phyloP scores from a whole-genome alignment of 2,888 invertebrate species.

The Diarsia dahlii region DNA sequence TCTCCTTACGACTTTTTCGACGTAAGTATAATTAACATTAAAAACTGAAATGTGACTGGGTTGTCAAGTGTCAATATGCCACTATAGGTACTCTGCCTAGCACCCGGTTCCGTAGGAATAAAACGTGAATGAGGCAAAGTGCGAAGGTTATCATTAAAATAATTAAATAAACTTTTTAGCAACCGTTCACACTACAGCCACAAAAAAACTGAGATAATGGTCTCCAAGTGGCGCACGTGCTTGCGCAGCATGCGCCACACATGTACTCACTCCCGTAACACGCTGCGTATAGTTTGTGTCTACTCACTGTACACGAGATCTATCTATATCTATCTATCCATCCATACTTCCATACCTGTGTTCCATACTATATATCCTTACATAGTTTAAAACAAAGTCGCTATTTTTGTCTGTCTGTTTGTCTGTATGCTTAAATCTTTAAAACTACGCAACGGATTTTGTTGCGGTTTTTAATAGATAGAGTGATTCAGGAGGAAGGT shows the following conservation, averaged over 20 bases:
- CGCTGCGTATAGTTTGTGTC: background rate
- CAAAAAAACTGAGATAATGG: slow-evolving; percentile 27
- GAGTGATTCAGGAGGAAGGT: no score
- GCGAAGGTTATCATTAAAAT: slow-evolving; percentile 41
- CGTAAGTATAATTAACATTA: background rate
- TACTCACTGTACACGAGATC: background rate
- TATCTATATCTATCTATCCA: no score
- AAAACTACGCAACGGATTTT: no score
- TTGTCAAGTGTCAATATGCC: slow-evolving; percentile 5
- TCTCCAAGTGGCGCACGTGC: slow-evolving; percentile 25
- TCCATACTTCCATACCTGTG: no score
- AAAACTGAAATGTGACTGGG: background rate
- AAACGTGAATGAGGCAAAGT: slow-evolving; percentile 18
- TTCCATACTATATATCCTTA: no score
- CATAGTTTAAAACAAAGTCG: no score
- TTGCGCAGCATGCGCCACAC: slow-evolving; percentile 10
- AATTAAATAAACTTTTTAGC: slow-evolving; percentile 17
- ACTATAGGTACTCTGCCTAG: slow-evolving; percentile 19
- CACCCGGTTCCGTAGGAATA: slow-evolving; percentile 21
- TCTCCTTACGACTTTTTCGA: background rate
- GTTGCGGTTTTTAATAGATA: no score
- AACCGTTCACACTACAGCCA: slow-evolving; percentile 1
- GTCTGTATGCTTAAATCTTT: no score
- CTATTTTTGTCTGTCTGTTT: no score
- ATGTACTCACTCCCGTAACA: slow-evolving; percentile 9